Evolutionary conservation across 2,113 vertebrate genomes (phyloP).

Genomic region (Ceratotherium simum): DNA sequence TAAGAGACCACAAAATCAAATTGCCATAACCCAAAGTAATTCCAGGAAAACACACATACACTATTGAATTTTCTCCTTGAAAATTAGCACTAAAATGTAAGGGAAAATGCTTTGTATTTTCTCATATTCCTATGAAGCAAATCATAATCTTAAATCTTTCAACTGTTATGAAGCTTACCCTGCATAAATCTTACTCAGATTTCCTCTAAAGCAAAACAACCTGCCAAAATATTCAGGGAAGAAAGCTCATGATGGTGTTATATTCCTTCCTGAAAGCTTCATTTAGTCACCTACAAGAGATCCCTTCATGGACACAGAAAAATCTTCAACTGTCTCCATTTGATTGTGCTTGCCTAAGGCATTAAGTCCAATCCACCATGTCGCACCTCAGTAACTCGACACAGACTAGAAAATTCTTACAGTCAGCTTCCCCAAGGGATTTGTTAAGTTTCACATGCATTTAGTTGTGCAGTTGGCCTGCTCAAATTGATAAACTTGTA

Average conservation of each 20-base stretch:
- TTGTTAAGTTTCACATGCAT: conserved; percentile 95
- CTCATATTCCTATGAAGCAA: conserved; percentile 65
- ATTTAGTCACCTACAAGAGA: conserved; percentile 89
- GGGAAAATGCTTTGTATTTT: conserved; percentile 68
- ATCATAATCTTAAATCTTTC: conserved; percentile 78
- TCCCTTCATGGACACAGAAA: conserved; percentile 87
- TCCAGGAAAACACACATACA: neutral
- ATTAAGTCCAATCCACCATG: conserved; percentile 93
- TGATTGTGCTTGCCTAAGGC: conserved; percentile 93
- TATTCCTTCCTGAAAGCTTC: conserved; percentile 88
- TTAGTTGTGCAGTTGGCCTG: conserved; percentile 93
- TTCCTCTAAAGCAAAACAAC: conserved; percentile 86
- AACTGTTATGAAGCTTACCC: conserved; percentile 75
- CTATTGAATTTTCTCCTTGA: conserved; percentile 54
- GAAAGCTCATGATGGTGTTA: conserved; percentile 85
- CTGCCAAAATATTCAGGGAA: conserved; percentile 84
- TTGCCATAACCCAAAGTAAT: neutral
- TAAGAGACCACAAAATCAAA: conserved; percentile 41
- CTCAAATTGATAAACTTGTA: conserved; percentile 95
- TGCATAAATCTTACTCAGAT: conserved; percentile 85
- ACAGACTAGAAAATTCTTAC: conserved; percentile 92
- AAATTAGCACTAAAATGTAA: conserved; percentile 57
- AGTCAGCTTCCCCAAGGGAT: conserved; percentile 92
- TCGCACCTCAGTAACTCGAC: conserved; percentile 93
- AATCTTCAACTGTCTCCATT: conserved; percentile 92